These are phyloP conservation scores for Acanthurus lineatus DNA, from an alignment of 2,797 vertebrate genomes.

Conservation along the genomic window DNA sequence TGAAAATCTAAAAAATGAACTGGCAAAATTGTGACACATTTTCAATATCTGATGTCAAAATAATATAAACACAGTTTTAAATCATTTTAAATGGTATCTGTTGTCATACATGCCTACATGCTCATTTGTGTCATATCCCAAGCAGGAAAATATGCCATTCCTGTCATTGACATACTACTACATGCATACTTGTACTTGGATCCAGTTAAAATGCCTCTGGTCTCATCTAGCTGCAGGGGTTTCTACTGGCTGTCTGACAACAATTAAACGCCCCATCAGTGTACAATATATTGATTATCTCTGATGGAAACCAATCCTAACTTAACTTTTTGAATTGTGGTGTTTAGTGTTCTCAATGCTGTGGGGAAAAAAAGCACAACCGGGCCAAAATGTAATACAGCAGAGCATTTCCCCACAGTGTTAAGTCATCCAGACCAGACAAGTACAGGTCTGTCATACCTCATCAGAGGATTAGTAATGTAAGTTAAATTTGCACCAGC, in stretches of 20 bases:
- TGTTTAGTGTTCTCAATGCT: background rate
- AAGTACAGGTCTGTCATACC: slow-evolving; percentile 23
- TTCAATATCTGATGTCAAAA: too few species aligned
- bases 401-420: background rate
- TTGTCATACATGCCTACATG: background rate
- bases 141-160: background rate
- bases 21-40: too few species aligned
- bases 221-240: background rate
- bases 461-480: slow-evolving; percentile 15
- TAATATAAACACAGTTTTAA: background rate
- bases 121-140: slow-evolving; percentile 3
- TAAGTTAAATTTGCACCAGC: slow-evolving; percentile 8
- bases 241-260: slow-evolving; percentile 24
- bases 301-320: background rate
- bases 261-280: slow-evolving; percentile 18
- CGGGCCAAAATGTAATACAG: background rate
- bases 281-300: slow-evolving; percentile 3
- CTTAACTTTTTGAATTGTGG: background rate
- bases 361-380: background rate
- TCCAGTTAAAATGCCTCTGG: slow-evolving; percentile 29
- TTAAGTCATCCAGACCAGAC: slow-evolving; percentile 37
- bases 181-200: slow-evolving; percentile 25
- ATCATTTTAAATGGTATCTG: background rate
- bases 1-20: too few species aligned
- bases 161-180: slow-evolving; percentile 37